phyloP scores from a whole-genome alignment of 2,888 invertebrate genomes.

The Anorthoa munda region DNA sequence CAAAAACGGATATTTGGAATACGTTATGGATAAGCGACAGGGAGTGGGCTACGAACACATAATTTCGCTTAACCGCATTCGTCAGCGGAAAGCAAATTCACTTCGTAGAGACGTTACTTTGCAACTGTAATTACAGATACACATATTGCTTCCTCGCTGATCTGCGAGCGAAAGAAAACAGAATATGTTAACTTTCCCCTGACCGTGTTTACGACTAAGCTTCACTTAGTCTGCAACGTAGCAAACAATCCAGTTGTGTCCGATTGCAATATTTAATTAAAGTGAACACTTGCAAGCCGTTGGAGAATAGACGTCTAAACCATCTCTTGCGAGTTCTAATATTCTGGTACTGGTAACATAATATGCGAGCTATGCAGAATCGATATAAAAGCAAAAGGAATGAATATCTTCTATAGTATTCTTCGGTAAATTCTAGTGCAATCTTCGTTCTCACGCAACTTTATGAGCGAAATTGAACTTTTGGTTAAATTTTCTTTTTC shows the following conservation, averaged over 20 bases:
- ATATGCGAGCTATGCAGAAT: too few species aligned
- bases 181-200: too few species aligned
- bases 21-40: constrained; percentile 65
- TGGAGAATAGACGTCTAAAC: too few species aligned
- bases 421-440: constrained; percentile 37
- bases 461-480: constrained; percentile 63
- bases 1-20: constrained; percentile 68
- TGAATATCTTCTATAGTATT: constrained; percentile 36
- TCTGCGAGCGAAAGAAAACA: too few species aligned
- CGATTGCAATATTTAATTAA: too few species aligned
- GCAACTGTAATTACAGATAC: constrained; percentile 65
- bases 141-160: constrained; percentile 56
- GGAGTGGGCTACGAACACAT: constrained; percentile 70
- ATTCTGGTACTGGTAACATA: too few species aligned
- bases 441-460: constrained; percentile 57
- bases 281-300: too few species aligned
- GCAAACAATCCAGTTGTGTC: too few species aligned
- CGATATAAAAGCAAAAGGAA: too few species aligned
- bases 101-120: constrained; percentile 63
- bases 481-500: constrained; percentile 62
- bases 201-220: too few species aligned
- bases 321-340: too few species aligned
- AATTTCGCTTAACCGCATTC: constrained; percentile 76
- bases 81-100: constrained; percentile 64
- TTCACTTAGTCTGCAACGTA: too few species aligned